Base-by-base conservation (phyloP, 2,113 vertebrate genomes). In the Percina caprodes region DNA sequence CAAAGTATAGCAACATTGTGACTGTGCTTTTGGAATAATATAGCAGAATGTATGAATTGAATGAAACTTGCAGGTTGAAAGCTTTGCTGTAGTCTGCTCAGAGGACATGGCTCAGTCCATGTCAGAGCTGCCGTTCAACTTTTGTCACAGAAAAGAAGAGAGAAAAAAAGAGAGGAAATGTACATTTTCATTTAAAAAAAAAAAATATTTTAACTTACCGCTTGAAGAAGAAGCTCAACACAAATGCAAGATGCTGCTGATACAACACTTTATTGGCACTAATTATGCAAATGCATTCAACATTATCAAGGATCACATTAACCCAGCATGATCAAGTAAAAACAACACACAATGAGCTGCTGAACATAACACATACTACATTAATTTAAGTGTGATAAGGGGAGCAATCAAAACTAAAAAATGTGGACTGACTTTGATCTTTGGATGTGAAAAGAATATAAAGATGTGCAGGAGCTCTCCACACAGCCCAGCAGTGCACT, bases 221-320 rank as follows among this genome's bases (percentile, higher is more conserved):
- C 49, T 45, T 51, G 23, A 30, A 30, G 24, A 71, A 65, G 23
- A 81, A 62, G 26, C 54, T 52, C 15, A 67, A 72, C 55, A 21
- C 14, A 61, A 74, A 70, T 26, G 54, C 39, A 49, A 51, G 45
- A 72, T 51, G 58, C 54, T 56, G 18, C 69, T 56, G 26, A 42
- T 42, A 77, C 23, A 58, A n/a, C 45, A 23, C 35, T 14, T 74
- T 71, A n/a, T 51, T 81, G 58, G 42, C 33, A 54, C 35, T 60
- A 48, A 75, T 82, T 79, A 86, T 88, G 62, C 21, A 35, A 81
- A 92, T 89, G 0, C 77, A 89, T 88, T 86, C 80, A 73, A 6
- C 52, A 62, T 16, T 69, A 77, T 75, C 72, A 74, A 77, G 83
- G 42, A 83, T 84, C 46, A 21, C 69, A 86, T 82, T 69, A 85